These are phyloP conservation scores for Diarsia dahlii DNA, from an alignment of 2,888 invertebrate genomes.

Conservation along the genomic window DNA sequence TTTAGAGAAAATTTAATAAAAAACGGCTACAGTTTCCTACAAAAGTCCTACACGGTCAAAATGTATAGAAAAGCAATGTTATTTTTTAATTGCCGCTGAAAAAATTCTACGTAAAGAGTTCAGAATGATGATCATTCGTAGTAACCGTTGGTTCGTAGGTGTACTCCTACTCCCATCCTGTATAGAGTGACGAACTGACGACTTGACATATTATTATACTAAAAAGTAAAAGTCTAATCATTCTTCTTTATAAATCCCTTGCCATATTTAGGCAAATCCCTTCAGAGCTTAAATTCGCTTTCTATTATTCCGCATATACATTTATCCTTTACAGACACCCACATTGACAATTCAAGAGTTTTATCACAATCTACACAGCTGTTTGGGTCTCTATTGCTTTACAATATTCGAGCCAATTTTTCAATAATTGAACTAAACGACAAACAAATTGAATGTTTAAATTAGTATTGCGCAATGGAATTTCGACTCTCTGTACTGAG, in stretches of 20 bases:
- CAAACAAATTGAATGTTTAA: not conserved
- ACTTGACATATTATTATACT: not conserved
- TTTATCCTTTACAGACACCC: not conserved
- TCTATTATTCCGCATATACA: not conserved
- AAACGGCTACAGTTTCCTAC: too few species aligned
- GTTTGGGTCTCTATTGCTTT: not conserved
- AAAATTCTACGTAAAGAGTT: too few species aligned
- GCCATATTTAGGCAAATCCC: not conserved
- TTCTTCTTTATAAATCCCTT: not conserved
- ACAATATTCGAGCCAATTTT: not conserved
- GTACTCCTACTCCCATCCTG: too few species aligned
- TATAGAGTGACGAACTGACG: not conserved
- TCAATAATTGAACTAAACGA: not conserved
- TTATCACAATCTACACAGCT: conserved; percentile 14
- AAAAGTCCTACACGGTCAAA: too few species aligned
- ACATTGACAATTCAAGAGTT: conserved; percentile 7
- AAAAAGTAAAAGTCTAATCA: not conserved
- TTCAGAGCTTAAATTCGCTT: conserved; percentile 23
- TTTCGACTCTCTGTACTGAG: not conserved
- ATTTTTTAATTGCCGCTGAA: too few species aligned
- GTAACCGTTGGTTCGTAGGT: too few species aligned
- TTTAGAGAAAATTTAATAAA: too few species aligned
- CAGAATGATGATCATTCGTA: too few species aligned
- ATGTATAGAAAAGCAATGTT: too few species aligned
- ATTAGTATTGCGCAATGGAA: not conserved